phyloP scores from a whole-genome alignment of 2,113 vertebrate genomes.

The Scatophagus argus region DNA sequence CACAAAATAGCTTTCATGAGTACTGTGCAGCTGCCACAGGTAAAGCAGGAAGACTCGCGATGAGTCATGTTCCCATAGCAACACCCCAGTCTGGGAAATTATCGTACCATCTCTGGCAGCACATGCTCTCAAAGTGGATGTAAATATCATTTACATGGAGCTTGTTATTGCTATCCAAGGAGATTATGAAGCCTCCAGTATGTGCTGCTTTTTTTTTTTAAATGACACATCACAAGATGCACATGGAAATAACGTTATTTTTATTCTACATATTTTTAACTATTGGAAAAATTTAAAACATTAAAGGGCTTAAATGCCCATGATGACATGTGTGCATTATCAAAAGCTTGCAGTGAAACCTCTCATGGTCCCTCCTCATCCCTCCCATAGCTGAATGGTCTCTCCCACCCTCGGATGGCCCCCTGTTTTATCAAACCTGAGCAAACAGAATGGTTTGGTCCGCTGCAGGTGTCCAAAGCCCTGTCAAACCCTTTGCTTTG shows the following conservation, averaged over 20 bases:
- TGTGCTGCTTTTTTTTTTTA: slow-evolving; percentile 14
- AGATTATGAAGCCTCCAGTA: slow-evolving; percentile 32
- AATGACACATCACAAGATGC: slow-evolving; percentile 2
- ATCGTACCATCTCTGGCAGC: slow-evolving; percentile 76
- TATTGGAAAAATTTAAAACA: neutral
- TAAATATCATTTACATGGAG: slow-evolving; percentile 73
- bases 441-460: slow-evolving; percentile 43
- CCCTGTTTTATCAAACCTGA: slow-evolving; percentile 38
- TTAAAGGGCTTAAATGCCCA: neutral
- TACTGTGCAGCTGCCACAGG: slow-evolving; percentile 81
- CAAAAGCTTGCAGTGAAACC: neutral
- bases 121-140: slow-evolving; percentile 65
- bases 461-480: slow-evolving; percentile 69
- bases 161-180: slow-evolving; percentile 16
- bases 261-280: slow-evolving; percentile 2
- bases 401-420: slow-evolving; percentile 2
- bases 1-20: slow-evolving; percentile 72
- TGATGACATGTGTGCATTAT: neutral
- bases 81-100: slow-evolving; percentile 70
- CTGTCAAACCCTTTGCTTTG: slow-evolving; percentile 75
- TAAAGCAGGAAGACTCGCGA: slow-evolving; percentile 74
- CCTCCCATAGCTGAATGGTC: neutral
- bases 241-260: neutral
- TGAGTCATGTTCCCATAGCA: slow-evolving; percentile 85
- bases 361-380: neutral